A percentile compares a stretch with the other conserved stretches of the same genome.
Evolutionary conservation across 2,113 vertebrate species (phyloP).

Genomic region (Cololabis saira): DNA sequence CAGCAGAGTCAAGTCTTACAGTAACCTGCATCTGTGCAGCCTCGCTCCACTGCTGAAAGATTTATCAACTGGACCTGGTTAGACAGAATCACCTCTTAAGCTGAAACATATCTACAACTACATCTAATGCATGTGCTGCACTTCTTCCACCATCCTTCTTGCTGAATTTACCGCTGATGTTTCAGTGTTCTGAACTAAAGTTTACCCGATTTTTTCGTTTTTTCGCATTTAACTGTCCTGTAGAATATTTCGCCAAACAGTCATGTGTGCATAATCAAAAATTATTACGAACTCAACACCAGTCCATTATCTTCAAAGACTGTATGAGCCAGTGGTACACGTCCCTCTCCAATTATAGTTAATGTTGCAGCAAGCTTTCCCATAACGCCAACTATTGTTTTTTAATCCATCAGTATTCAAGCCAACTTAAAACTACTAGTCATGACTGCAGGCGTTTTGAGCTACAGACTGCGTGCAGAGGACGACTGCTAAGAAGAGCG

Average conservation of each 20-base stretch:
- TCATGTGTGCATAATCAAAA: slow-evolving; percentile 40
- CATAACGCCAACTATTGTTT: slow-evolving; percentile 38
- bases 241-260: slow-evolving; percentile 12
- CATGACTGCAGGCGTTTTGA: slow-evolving; percentile 44
- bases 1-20: slow-evolving; percentile 71
- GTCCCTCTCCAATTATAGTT: slow-evolving; percentile 26
- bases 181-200: not conserved
- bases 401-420: slow-evolving; percentile 48
- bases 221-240: slow-evolving; percentile 7
- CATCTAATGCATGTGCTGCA: slow-evolving; percentile 31
- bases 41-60: slow-evolving; percentile 67
- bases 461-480: slow-evolving; percentile 5
- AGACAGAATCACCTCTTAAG: slow-evolving; percentile 48
- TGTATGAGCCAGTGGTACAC: slow-evolving; percentile 17
- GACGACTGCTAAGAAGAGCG: slow-evolving; percentile 34
- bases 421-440: slow-evolving; percentile 40
- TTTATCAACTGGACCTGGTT: slow-evolving; percentile 66
- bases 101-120: slow-evolving; percentile 48
- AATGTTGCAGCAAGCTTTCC: slow-evolving; percentile 37
- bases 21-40: slow-evolving; percentile 66
- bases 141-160: not conserved
- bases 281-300: slow-evolving; percentile 42
- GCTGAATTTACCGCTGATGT: not conserved
- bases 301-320: slow-evolving; percentile 40
- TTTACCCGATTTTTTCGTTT: not conserved